Percentiles rank a stretch among this genome's conserved stretches.
These are phyloP conservation scores for Agelas oroides DNA, from an alignment of 37 sponge, comb jelly and placozoan genomes.

Conservation along the genomic window DNA sequence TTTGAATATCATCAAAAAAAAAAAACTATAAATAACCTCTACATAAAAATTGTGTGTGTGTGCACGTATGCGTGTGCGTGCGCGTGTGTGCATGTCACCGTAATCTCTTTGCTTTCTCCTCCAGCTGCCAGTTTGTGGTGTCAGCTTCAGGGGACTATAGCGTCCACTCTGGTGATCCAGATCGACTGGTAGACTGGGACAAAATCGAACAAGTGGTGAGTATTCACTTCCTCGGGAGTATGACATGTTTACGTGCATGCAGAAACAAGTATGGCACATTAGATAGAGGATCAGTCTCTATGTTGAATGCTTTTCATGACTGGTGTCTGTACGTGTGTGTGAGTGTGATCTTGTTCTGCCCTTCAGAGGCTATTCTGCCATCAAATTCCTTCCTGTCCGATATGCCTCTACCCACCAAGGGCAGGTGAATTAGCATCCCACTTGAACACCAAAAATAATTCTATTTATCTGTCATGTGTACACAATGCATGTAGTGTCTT, in stretches of 20 bases:
- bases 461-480: not conserved
- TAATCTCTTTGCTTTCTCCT: too few relatives aligned
- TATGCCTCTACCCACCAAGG: slow-evolving; percentile 89
- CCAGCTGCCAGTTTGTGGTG: slow-evolving; percentile 91
- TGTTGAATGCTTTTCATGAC: too few relatives aligned
- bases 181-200: slow-evolving; percentile 83
- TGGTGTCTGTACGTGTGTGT: not conserved
- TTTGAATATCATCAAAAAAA: too few relatives aligned
- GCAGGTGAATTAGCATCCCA: slow-evolving; percentile 55
- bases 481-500: not conserved
- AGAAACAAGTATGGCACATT: too few relatives aligned
- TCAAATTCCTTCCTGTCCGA: slow-evolving; percentile 92
- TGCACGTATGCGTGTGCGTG: too few relatives aligned
- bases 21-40: too few relatives aligned
- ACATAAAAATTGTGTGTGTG: too few relatives aligned
- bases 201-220: slow-evolving; percentile 87
- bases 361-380: slow-evolving; percentile 83
- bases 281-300: too few relatives aligned
- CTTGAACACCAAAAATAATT: not conserved
- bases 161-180: slow-evolving; percentile 74
- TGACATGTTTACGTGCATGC: too few relatives aligned
- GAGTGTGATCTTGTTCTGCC: too few relatives aligned
- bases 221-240: not conserved
- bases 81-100: too few relatives aligned
- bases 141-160: slow-evolving; percentile 66